Evolutionary conservation across 1,140 invertebrate genomes (phyloP), one percentile per base, ranked within the genome.

Genomic region (Whitmania pigra): DNA sequence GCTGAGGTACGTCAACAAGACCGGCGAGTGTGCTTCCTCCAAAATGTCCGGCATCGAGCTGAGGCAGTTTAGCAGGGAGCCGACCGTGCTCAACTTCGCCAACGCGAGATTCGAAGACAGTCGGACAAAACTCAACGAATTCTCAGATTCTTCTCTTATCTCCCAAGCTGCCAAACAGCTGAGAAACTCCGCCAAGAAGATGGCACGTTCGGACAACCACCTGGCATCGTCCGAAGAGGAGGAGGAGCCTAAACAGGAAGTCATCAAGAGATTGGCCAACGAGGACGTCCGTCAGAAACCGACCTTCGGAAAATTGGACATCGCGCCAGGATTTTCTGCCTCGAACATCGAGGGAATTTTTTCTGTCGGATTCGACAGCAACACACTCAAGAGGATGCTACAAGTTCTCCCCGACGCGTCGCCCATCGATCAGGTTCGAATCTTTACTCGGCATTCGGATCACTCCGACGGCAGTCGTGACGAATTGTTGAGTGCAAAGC

Each of bases 311-410:
- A 53, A 66, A 13, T 36, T 20, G 25, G 40, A 25, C 29, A 29
- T n/a, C n/a, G 29, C 27, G 13, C 5, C 29, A 0, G 67, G 31
- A 36, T 40, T 27, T 36, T 13, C n/a, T 11, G 31, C 13, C 9
- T 29, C 40, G 29, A 36, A 36, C 43, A 17, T 49, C 43, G 40
- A 68, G 6, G n/a, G 67, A 11, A 29, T 31, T 15, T 55, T 31
- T 31, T 71, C 70, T 63, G 75, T 79, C 20, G 77, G 77, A 66
- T 78, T 84, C 76, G 90, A 92, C 81, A 90, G 91, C 75, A 91
- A 90, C 80, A 94, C 91, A 0, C 83, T 96, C 74, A 94, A 95
- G 79, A 86, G 90, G 63, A 93, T 96, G 90, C 83, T 96, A 74
- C 94, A 94, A 77, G 92, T 92, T 29, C 90, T 96, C 86, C 88